Conservation (phyloP, 1,140 invertebrate species). For the Drosophila pandora region DNA sequence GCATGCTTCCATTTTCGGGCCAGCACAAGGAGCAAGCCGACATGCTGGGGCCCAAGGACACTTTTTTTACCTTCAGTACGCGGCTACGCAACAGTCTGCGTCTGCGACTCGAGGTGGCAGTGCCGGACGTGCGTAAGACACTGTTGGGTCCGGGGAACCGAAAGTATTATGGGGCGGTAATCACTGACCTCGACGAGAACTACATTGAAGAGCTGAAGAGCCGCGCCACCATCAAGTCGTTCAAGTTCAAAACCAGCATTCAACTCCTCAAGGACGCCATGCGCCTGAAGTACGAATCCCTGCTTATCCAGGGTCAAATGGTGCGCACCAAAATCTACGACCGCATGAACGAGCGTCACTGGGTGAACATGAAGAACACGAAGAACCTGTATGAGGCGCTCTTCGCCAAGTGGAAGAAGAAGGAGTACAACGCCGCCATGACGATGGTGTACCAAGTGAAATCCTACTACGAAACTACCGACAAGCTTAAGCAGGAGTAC, state of each 20-base stretch:
- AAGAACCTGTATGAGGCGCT: conserved; percentile 68
- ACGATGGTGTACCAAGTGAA: conserved; percentile 73
- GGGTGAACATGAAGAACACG: conserved; percentile 67
- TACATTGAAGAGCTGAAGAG: conserved; percentile 75
- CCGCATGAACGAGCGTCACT: conserved; percentile 73
- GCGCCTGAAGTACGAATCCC: conserved; percentile 76
- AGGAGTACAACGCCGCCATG: conserved; percentile 78
- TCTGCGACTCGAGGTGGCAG: conserved; percentile 63
- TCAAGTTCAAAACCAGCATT: conserved; percentile 70
- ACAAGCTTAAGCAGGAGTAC: conserved; percentile 60
- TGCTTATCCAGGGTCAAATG: conserved; percentile 75
- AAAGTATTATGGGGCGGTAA: conserved; percentile 60
- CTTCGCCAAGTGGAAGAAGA: conserved; percentile 78
- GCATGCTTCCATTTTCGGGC: conserved; percentile 70
- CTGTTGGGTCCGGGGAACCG: conserved; percentile 47
- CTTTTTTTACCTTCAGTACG: conserved; percentile 73
- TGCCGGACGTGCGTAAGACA: conserved; percentile 54
- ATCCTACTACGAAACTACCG: conserved; percentile 72
- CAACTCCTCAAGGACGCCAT: conserved; percentile 68
- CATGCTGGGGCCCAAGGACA: conserved; percentile 64
- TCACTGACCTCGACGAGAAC: conserved; percentile 81
- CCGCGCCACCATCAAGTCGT: conserved; percentile 63
- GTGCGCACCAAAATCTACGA: conserved; percentile 79
- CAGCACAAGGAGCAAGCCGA: conserved; percentile 68
- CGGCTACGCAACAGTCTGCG: conserved; percentile 69